Evolutionary conservation across 2,113 vertebrate genomes (phyloP), one percentile per base, ranked within the genome.

Genomic region (Engystomops pustulosus): DNA sequence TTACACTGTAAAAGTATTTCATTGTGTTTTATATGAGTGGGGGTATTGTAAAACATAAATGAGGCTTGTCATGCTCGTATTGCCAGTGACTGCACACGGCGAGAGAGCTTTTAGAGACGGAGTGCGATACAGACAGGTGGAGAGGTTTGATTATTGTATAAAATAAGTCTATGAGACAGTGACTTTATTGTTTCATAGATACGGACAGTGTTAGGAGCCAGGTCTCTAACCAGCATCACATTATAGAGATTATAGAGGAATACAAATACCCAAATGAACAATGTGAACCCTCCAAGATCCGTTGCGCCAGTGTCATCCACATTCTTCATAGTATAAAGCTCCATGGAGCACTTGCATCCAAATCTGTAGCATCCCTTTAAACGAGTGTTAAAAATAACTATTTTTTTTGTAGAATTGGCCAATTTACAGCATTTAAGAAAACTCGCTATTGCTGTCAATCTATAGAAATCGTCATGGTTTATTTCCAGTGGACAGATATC

Each of bases 31-130:
- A 51, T 77, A 67, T 65, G 74, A 69, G 74, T 84, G 74, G 60
- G 82, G 72, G 82, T 78, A 77, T 74, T 74, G 81, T 84, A 70
- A 84, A 84, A 84, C 41, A 84, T 78, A 85, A 85, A 85, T 77
- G 83, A 85, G 45, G 62, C 74, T 79, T 85, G 83, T 55, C 83
- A 79, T 79, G 72, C 45, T 30, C 67, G 34, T 85, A 45, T 45
- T 58, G 83, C 75, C 18, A 27, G n/a, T 30, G 83, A 70, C 65
- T 27, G 70, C 83, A 78, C 34, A 77, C 65, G 58, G 83, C n/a
- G 83, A 82, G 60, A 68, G 60, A 55, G 75, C 62, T 85, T 85
- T 68, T 36, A 58, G 49, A 79, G 47, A 70, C n/a, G 62, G 49
- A 69, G 75, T 36, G 65, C 41, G 41, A 79, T 79, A 20, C 20